Percentiles rank a stretch among this genome's conserved stretches.
Evolutionary conservation across 2,113 vertebrate genomes (phyloP).

Genomic region (Phalacrocorax carbo): DNA sequence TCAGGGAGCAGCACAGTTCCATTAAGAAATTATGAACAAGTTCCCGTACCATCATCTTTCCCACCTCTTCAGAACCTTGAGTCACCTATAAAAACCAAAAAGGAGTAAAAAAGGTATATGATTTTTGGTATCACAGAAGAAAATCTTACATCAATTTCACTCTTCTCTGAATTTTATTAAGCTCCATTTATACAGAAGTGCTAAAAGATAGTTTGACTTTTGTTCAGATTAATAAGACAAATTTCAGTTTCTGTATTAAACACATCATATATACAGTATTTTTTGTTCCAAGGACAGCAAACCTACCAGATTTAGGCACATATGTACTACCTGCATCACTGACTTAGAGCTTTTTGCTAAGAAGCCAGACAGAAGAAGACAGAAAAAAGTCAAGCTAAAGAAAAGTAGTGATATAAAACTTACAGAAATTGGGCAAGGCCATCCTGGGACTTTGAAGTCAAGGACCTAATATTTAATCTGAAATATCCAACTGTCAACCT

Average conservation of each 20-base stretch:
- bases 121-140: neutral
- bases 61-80: conserved; percentile 71
- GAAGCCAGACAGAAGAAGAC: neutral
- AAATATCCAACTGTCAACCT: neutral
- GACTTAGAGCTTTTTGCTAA: neutral
- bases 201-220: neutral
- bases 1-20: conserved; percentile 92
- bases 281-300: neutral
- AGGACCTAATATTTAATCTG: neutral
- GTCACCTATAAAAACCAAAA: conserved; percentile 21
- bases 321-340: neutral
- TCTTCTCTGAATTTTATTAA: neutral
- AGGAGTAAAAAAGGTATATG: neutral
- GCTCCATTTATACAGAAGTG: neutral
- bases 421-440: neutral
- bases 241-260: neutral
- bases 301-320: neutral
- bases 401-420: neutral
- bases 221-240: neutral
- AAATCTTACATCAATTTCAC: neutral
- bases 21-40: conserved; percentile 87
- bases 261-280: neutral
- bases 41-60: conserved; percentile 78
- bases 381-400: neutral
- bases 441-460: neutral